A percentile compares a stretch with the other conserved stretches of the same genome.
Evolutionary conservation across 2,888 invertebrate genomes (phyloP).

Genomic region (Bombyx huttoni): DNA sequence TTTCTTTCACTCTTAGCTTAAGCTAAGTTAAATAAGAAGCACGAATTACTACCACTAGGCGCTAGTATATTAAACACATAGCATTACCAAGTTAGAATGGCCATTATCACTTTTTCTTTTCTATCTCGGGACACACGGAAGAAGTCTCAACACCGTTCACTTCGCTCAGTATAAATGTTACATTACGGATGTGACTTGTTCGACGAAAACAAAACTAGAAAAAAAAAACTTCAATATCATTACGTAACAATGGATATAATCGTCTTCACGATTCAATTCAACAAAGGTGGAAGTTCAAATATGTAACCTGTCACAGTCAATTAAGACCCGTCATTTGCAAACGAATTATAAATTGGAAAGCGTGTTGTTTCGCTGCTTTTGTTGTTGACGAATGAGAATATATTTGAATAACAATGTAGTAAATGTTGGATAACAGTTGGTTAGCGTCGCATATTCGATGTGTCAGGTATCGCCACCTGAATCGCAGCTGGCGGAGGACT

Average conservation of each 20-base stretch:
- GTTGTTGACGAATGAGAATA: neutral
- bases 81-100: no score
- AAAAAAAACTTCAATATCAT: neutral
- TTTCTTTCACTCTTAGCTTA: no score
- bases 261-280: neutral
- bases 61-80: no score
- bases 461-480: neutral
- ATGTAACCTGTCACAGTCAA: constrained; percentile 14
- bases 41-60: no score
- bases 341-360: constrained; percentile 16
- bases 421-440: neutral
- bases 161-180: neutral
- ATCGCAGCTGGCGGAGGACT: neutral
- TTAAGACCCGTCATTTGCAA: constrained; percentile 2
- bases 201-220: neutral
- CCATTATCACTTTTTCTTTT: neutral
- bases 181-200: neutral
- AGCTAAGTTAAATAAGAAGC: no score
- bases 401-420: neutral
- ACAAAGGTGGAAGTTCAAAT: constrained; percentile 13
- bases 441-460: neutral
- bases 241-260: neutral
- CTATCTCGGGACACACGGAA: neutral
- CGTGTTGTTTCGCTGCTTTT: constrained; percentile 7
- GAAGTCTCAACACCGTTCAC: neutral